Percentiles rank a stretch among this genome's conserved stretches.
Conservation (phyloP, 2,888 invertebrate genomes). For the Nemoura dubitans region DNA sequence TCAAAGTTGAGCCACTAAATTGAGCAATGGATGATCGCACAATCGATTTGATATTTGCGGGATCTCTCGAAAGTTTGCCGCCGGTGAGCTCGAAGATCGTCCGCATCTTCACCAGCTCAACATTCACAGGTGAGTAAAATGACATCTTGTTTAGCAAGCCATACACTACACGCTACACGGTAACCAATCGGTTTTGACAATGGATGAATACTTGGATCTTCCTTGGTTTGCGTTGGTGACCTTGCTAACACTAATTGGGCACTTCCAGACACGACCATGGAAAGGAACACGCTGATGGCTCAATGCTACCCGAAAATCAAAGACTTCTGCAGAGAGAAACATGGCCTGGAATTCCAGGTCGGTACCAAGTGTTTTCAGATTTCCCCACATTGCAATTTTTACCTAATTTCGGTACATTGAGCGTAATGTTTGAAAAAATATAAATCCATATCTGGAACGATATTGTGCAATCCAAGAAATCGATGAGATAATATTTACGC, state of each 20-base stretch:
- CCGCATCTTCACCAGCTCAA: slow-evolving; percentile 97
- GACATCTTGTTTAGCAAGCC: neutral
- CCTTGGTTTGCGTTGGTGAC: too few relatives aligned
- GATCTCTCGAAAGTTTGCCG: slow-evolving; percentile 86
- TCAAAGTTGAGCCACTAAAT: neutral
- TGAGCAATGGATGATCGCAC: slow-evolving; percentile 85
- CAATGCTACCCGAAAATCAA: slow-evolving; percentile 97
- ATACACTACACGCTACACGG: too few relatives aligned
- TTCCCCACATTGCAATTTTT: too few relatives aligned
- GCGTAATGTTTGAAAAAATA: too few relatives aligned
- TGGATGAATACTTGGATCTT: too few relatives aligned
- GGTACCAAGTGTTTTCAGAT: too few relatives aligned
- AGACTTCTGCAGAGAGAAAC: slow-evolving; percentile 96
- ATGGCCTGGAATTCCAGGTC: slow-evolving; percentile 98
- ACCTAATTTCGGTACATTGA: too few relatives aligned
- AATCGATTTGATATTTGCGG: slow-evolving; percentile 89
- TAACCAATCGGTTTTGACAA: too few relatives aligned
- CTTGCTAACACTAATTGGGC: slow-evolving; percentile 14
- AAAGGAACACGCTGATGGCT: slow-evolving; percentile 96
- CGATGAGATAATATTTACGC: too few relatives aligned
- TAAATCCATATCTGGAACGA: too few relatives aligned
- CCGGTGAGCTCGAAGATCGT: slow-evolving; percentile 98
- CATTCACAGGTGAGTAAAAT: slow-evolving; percentile 88
- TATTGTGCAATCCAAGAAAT: neutral
- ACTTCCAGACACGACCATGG: slow-evolving; percentile 91